Evolutionary conservation across 2,113 vertebrate genomes (phyloP), one percentile per base, ranked within the genome.

Genomic region (Sapajus apella): DNA sequence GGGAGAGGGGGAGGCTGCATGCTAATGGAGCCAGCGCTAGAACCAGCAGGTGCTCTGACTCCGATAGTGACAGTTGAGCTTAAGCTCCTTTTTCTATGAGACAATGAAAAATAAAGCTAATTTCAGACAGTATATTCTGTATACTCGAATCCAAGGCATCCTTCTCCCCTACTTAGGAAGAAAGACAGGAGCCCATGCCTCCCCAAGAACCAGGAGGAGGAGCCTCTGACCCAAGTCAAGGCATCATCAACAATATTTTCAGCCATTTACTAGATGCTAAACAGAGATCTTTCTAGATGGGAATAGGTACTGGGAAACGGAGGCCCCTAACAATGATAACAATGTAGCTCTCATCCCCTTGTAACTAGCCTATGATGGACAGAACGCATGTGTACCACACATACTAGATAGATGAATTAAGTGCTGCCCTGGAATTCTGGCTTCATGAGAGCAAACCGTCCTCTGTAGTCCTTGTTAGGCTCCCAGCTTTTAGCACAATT

Each of bases 1-100:
- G 64, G 72, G 86, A 73, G 95, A 86, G 13, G 68, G 0, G 81
- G 13, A 77, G 0, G 70, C 37, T 1, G 16, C 83, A 5, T 2
- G 0, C 85, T 92, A 86, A 83, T 35, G n/a, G 90, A 91, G 91
- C 81, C 88, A 80, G 75, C 16, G 0, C 50, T 88, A 72, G 91
- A 96, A 70, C 81, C 96, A 91, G 96, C 92, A 94, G 95, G 96
- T 64, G 90, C 94, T 82, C 66, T 88, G 95, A 87, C 94, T 95
- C 90, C 1, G 16, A 90, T 16, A 95, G 93, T 0, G 43, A 86
- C 89, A 96, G 92, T 97, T 92, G 68, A 97, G 64, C 82, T 96
- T 91, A 84, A 84, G 72, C 61, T 93, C 55, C 35, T 93, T 93
- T 90, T 95, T 93, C 93, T 58, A 77, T 6, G n/a, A 96, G 95